A percentile compares a stretch with the other conserved stretches of the same genome.
Conservation (phyloP, 2,888 invertebrate genomes). For the Dusona sp. region DNA sequence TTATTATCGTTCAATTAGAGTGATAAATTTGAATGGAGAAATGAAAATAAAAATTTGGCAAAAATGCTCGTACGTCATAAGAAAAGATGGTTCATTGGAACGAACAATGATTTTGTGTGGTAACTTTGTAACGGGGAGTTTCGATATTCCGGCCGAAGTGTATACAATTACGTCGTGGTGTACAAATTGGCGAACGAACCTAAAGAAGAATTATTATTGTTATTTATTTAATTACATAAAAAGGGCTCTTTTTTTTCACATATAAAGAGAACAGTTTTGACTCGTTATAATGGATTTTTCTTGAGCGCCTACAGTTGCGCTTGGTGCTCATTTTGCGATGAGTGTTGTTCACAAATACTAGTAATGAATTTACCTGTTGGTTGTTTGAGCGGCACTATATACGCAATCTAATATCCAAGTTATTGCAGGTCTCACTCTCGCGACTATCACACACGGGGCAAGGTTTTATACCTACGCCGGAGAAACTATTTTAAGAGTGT, state of each 20-base stretch:
- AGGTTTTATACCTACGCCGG: slow-evolving; percentile 72
- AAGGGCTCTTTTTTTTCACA: too few species aligned
- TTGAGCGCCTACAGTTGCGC: too few species aligned
- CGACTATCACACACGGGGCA: slow-evolving; percentile 44
- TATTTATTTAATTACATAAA: too few species aligned
- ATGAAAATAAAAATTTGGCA: too few species aligned
- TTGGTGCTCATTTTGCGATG: not conserved
- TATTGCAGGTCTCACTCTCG: slow-evolving; percentile 56
- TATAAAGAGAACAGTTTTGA: not conserved
- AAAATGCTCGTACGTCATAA: not conserved
- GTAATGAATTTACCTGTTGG: slow-evolving; percentile 57
- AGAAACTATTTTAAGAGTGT: slow-evolving; percentile 79
- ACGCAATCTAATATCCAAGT: slow-evolving; percentile 48
- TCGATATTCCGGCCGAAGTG: not conserved
- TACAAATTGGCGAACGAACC: too few species aligned
- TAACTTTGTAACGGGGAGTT: not conserved
- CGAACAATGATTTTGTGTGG: not conserved
- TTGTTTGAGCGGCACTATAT: slow-evolving; percentile 1
- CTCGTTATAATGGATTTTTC: not conserved
- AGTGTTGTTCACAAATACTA: not conserved
- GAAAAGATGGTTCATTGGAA: slow-evolving; percentile 3
- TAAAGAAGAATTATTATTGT: too few species aligned
- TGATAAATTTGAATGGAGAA: too few species aligned
- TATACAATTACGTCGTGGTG: too few species aligned
- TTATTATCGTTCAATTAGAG: too few species aligned